These are phyloP conservation scores for Monochamus saltuarius DNA, from an alignment of 1,140 invertebrate species.

Conservation along the genomic window DNA sequence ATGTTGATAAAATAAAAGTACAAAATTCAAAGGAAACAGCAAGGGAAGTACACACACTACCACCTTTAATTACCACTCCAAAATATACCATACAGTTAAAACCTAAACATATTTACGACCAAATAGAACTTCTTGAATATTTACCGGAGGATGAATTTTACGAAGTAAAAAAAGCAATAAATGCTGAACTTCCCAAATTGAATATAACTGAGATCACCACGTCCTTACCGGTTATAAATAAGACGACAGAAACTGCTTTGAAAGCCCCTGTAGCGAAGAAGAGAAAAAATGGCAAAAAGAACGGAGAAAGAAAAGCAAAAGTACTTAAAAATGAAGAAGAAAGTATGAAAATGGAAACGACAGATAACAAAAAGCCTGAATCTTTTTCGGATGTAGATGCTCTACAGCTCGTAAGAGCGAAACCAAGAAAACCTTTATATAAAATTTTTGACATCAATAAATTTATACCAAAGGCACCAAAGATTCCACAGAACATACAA, in stretches of 20 bases:
- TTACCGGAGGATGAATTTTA: constrained; percentile 25
- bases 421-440: neutral
- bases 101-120: constrained; percentile 43
- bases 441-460: constrained; percentile 9
- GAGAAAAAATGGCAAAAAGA: neutral
- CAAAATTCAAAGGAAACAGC: constrained; percentile 36
- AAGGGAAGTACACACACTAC: constrained; percentile 21
- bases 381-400: neutral
- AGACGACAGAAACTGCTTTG: constrained; percentile 7
- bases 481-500: neutral
- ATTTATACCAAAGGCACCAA: constrained; percentile 4
- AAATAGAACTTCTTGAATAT: constrained; percentile 37
- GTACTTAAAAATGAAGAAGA: neutral
- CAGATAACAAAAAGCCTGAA: neutral
- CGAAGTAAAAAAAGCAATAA: neutral
- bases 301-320: constrained; percentile 12
- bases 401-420: constrained; percentile 7
- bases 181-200: neutral
- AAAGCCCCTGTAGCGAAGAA: neutral
- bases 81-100: constrained; percentile 36
- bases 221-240: too few relatives aligned
- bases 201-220: too few relatives aligned
- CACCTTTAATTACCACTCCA: constrained; percentile 36
- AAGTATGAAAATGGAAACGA: neutral
- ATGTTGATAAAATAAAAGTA: too few relatives aligned